Evolutionary conservation across 2,113 vertebrate species (phyloP), one percentile per base, ranked within the genome.

Genomic region (Gadus chalcogrammus): DNA sequence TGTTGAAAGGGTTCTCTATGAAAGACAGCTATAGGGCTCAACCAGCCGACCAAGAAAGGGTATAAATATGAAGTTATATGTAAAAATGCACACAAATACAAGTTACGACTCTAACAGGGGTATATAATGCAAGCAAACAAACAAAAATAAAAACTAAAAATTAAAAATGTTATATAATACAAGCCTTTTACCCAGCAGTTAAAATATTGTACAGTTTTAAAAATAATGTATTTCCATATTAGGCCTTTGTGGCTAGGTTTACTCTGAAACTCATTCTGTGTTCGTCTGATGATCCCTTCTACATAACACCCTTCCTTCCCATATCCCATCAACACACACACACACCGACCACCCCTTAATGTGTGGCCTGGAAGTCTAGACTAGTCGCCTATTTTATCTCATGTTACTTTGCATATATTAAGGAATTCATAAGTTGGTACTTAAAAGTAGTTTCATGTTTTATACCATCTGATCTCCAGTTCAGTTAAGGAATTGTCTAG

Each of bases 51-150:
- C 31, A 53, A 67, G 20, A 22, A 67, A 52, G 22, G 16, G 27
- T 42, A 27, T 55, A 70, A 31, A 35, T 52, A 76, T 53, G 70
- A 70, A 76, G 69, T 71, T 17, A 56, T 67, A 73, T 75, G 35
- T 72, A 24, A 78, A 72, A 67, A 79, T 78, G 71, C 76, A 84
- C 64, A 84, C 78, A 82, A 70, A 35, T 70, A 80, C 81, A 78
- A 28, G 38, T 58, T 28, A 73, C 64, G 72, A 69, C 68, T 79
- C 68, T 76, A 70, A 79, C 72, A 79, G 73, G 68, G 71, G 74
- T 70, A 72, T 69, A 72, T 69, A 17, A 71, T 17, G 35, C 74
- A 81, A 81, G 69, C 77, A 82, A 72, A 73, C 15, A 59, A n/a
- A 61, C n/a, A 61, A 77, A 27, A 15, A 64, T 71, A 69, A 66